Conservation (phyloP, 1,140 invertebrate species). For the Pseudomyrmex sp. region DNA sequence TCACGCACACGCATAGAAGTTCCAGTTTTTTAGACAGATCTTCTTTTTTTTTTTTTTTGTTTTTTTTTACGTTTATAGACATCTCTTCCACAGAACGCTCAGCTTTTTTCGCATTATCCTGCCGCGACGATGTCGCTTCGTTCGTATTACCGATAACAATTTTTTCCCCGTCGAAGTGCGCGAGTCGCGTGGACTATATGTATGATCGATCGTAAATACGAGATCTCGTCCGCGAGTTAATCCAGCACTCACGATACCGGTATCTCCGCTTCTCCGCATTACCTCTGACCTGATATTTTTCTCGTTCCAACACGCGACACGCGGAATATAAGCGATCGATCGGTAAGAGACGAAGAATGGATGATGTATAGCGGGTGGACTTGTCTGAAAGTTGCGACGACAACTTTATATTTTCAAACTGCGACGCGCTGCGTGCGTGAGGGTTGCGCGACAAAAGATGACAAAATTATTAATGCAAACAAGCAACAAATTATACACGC, state of each 20-base stretch:
- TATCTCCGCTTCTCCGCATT: neutral
- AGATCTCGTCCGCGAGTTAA: constrained; percentile 24
- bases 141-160: neutral
- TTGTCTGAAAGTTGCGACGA: constrained; percentile 17
- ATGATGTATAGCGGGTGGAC: constrained; percentile 8
- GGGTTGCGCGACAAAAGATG: too few relatives aligned
- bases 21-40: neutral
- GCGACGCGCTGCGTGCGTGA: too few relatives aligned
- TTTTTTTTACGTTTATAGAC: too few relatives aligned
- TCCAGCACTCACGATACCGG: neutral
- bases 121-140: constrained; percentile 4
- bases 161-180: neutral
- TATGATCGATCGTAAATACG: constrained; percentile 11
- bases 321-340: constrained; percentile 48
- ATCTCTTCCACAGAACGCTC: too few relatives aligned
- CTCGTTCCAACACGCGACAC: constrained; percentile 24
- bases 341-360: constrained; percentile 9
- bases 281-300: constrained; percentile 26
- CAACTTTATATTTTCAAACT: constrained; percentile 29
- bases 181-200: neutral
- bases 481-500: neutral
- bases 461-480: too few relatives aligned
- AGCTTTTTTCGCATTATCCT: too few relatives aligned
- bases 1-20: neutral
- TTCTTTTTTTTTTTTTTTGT: too few relatives aligned